Evolutionary conservation across 1,140 invertebrate species (phyloP).

Genomic region (Bombyx mandarina): DNA sequence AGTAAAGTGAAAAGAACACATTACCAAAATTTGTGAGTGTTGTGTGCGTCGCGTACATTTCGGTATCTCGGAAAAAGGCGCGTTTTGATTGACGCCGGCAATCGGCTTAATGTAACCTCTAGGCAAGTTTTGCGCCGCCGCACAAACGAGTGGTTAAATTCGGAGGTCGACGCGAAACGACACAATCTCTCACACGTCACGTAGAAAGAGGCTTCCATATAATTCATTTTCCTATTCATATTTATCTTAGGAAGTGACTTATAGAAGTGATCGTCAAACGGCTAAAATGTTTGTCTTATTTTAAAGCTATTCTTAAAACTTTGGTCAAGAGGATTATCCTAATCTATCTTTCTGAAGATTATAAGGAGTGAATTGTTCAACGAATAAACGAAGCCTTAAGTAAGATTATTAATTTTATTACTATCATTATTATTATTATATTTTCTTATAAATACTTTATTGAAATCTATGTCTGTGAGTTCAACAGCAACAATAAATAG

Average conservation of each 20-base stretch:
- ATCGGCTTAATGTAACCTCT: slow-evolving; percentile 68
- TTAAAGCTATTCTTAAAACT: slow-evolving; percentile 1
- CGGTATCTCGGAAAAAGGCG: slow-evolving; percentile 50
- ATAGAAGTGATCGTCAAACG: slow-evolving; percentile 4
- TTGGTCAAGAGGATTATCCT: no score
- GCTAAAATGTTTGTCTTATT: slow-evolving; percentile 1
- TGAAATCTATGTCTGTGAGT: no score
- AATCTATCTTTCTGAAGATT: no score
- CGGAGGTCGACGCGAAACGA: slow-evolving; percentile 62
- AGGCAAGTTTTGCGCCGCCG: slow-evolving; percentile 55
- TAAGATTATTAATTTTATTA: no score
- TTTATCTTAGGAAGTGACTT: slow-evolving; percentile 50
- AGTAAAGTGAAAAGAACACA: slow-evolving; percentile 14
- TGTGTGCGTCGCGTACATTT: slow-evolving; percentile 40
- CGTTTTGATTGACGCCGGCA: slow-evolving; percentile 65
- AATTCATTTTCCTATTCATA: slow-evolving; percentile 67
- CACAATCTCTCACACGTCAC: slow-evolving; percentile 66
- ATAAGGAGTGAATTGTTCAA: no score
- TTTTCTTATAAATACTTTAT: no score
- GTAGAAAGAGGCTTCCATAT: slow-evolving; percentile 59
- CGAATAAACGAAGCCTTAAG: no score
- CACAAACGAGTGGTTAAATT: slow-evolving; percentile 66
- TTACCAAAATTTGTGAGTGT: slow-evolving; percentile 22
- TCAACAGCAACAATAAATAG: no score
- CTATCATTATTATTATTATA: no score